A percentile compares a stretch with the other conserved stretches of the same genome.
These are phyloP conservation scores for Noctua pronuba DNA, from an alignment of 2,888 invertebrate species.

Conservation along the genomic window DNA sequence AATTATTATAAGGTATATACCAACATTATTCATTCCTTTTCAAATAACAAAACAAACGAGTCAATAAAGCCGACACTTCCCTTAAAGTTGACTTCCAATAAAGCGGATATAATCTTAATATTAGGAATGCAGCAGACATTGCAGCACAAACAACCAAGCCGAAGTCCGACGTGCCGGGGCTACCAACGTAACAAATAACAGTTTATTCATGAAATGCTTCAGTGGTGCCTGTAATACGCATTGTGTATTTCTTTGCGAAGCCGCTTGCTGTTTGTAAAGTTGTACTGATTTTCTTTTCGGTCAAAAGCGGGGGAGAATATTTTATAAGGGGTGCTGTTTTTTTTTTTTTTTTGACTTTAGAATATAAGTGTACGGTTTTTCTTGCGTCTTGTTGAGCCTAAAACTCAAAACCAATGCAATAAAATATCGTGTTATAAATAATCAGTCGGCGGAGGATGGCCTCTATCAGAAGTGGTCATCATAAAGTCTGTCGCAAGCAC, in stretches of 20 bases:
- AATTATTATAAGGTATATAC: too few relatives aligned
- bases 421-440: not conserved
- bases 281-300: not conserved
- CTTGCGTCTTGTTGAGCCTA: too few relatives aligned
- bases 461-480: too few relatives aligned
- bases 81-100: conserved; percentile 38
- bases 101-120: conserved; percentile 46
- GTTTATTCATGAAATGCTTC: conserved; percentile 50
- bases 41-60: not conserved
- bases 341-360: not conserved
- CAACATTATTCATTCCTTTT: too few relatives aligned
- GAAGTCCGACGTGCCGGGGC: conserved; percentile 53
- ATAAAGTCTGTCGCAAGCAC: too few relatives aligned
- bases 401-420: not conserved
- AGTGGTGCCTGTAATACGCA: conserved; percentile 20
- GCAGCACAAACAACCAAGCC: conserved; percentile 51
- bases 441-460: too few relatives aligned
- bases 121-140: conserved; percentile 61
- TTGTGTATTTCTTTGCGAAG: conserved; percentile 32
- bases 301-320: conserved; percentile 9
- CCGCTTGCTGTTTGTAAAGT: not conserved
- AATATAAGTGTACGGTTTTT: not conserved
- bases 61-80: conserved; percentile 2
- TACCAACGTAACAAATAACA: conserved; percentile 46
- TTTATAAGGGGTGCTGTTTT: not conserved